Evolutionary conservation across 1,140 invertebrate genomes (phyloP).

Genomic region (Zeugodacus cucurbitae): DNA sequence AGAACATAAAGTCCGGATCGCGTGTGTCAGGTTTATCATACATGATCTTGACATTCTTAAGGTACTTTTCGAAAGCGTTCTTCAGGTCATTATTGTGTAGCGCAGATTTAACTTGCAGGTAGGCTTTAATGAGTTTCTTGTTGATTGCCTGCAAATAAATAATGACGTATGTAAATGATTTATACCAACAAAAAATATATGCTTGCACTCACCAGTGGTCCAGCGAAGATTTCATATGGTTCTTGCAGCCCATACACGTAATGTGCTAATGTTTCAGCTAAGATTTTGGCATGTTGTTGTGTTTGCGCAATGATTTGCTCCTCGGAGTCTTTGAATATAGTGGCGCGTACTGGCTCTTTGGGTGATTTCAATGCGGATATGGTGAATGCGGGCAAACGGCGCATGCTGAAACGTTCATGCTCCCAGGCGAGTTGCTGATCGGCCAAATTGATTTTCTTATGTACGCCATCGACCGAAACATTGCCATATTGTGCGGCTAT

Average conservation of each 20-base stretch:
- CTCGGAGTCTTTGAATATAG: conserved; percentile 71
- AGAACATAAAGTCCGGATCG: conserved; percentile 94
- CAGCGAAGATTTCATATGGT: conserved; percentile 56
- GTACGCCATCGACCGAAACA: conserved; percentile 80
- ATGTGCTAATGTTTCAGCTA: conserved; percentile 85
- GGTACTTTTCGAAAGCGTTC: conserved; percentile 80
- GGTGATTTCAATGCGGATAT: conserved; percentile 82
- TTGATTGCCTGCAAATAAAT: conserved; percentile 52
- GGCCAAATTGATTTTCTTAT: conserved; percentile 98
- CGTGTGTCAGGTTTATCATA: conserved; percentile 80
- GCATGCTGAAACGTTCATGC: conserved; percentile 95
- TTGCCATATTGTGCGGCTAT: conserved; percentile 67
- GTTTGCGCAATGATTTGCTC: conserved; percentile 49
- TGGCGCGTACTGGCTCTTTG: conserved; percentile 70
- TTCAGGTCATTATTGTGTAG: conserved; percentile 67
- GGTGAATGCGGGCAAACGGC: conserved; percentile 90
- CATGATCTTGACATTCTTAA: conserved; percentile 79
- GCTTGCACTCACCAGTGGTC: conserved; percentile 52
- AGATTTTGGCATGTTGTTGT: conserved; percentile 75
- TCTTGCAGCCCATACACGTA: conserved; percentile 82
- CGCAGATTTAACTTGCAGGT: conserved; percentile 56
- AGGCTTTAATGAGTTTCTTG: conserved; percentile 57
- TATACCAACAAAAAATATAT: neutral
- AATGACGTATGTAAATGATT: neutral
- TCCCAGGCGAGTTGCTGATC: conserved; percentile 95